Percentiles rank a stretch among this genome's conserved stretches.
Evolutionary conservation across 2,113 vertebrate species (phyloP).

Genomic region (Hyperoodon ampullatus): DNA sequence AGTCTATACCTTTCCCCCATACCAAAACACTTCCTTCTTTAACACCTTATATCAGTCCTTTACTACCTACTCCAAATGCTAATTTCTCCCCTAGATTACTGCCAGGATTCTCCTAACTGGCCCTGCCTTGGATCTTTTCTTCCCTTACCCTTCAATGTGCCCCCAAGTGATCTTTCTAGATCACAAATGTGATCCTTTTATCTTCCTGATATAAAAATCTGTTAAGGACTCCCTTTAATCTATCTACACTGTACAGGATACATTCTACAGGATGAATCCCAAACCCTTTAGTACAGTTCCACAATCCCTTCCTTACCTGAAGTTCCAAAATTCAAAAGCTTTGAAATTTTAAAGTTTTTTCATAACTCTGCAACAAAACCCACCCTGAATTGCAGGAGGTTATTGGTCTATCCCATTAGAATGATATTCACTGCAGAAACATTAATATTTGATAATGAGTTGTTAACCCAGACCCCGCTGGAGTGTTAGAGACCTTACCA

Average conservation of each 20-base stretch:
- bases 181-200: slow-evolving; percentile 49
- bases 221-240: not conserved
- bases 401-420: not conserved
- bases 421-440: not conserved
- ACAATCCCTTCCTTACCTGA: not conserved
- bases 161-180: not conserved
- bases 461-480: not conserved
- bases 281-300: not conserved
- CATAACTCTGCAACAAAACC: slow-evolving; percentile 2
- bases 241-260: not conserved
- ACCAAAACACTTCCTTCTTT: slow-evolving; percentile 30
- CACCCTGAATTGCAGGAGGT: not conserved
- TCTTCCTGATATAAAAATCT: not conserved
- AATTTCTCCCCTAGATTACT: slow-evolving; percentile 7
- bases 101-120: not conserved
- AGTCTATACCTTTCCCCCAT: not conserved
- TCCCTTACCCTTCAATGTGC: not conserved
- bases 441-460: not conserved
- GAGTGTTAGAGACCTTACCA: not conserved
- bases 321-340: slow-evolving; percentile 15
- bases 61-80: not conserved
- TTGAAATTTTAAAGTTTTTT: slow-evolving; percentile 9
- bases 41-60: not conserved
- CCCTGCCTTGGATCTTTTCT: not conserved
- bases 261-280: not conserved